phyloP scores from a whole-genome alignment of 2,888 invertebrate genomes.

The Chorisops tibialis region DNA sequence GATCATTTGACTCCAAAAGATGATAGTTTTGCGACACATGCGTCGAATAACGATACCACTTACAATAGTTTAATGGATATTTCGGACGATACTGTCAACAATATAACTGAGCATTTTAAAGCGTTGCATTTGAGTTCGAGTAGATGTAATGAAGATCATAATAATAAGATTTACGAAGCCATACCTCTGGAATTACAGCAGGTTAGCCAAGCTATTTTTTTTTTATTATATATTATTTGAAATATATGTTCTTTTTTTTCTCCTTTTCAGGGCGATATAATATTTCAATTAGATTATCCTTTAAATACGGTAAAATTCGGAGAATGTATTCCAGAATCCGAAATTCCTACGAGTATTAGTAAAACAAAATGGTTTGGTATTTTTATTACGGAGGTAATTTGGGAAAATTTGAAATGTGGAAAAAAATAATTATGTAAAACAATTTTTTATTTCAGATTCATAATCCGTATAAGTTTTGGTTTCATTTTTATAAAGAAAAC shows the following conservation, averaged over 20 bases:
- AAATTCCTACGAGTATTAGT: constrained; percentile 17
- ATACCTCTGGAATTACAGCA: constrained; percentile 25
- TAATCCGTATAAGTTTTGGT: constrained; percentile 33
- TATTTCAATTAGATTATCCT: constrained; percentile 29
- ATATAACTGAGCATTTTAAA: too few species aligned
- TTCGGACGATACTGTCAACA: too few species aligned
- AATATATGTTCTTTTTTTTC: background rate
- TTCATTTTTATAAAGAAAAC: constrained; percentile 26
- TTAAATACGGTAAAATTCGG: constrained; percentile 16
- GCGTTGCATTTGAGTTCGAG: too few species aligned
- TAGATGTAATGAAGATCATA: too few species aligned
- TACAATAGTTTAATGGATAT: too few species aligned
- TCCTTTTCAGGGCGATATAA: constrained; percentile 21
- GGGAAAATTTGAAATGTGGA: background rate
- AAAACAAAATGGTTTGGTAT: constrained; percentile 18
- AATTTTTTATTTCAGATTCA: constrained; percentile 19
- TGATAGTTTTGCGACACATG: too few species aligned
- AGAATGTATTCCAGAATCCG: constrained; percentile 13
- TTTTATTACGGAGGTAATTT: constrained; percentile 28
- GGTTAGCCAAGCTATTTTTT: background rate
- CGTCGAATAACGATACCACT: too few species aligned
- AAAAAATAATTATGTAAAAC: background rate
- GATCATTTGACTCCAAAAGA: too few species aligned
- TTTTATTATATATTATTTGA: too few species aligned
- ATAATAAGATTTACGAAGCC: constrained; percentile 11